Evolutionary conservation across 2,113 vertebrate species (phyloP).

Genomic region (Sprattus sprattus): DNA sequence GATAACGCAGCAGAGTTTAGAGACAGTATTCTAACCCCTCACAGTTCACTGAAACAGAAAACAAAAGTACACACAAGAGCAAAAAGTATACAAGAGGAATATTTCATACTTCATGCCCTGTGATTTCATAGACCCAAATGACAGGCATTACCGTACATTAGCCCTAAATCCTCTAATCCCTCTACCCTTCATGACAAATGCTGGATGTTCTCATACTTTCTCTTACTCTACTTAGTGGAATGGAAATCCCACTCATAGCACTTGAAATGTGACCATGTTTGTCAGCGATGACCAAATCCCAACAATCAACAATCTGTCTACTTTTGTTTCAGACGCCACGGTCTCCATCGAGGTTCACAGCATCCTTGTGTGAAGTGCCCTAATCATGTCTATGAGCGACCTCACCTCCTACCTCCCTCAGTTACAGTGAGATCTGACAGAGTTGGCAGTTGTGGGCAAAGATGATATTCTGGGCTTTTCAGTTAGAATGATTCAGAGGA

Average conservation of each 20-base stretch:
- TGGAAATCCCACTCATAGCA: neutral
- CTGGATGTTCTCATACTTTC: neutral
- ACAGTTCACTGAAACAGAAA: neutral
- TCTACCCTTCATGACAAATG: neutral
- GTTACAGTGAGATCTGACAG: neutral
- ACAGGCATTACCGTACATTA: neutral
- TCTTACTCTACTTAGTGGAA: neutral
- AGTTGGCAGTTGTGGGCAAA: neutral
- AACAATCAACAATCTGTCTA: neutral
- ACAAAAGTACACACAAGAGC: neutral
- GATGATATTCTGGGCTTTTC: neutral
- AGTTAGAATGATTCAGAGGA: neutral
- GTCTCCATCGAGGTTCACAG: neutral
- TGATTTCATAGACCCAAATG: neutral
- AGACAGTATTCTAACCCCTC: neutral
- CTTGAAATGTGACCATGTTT: neutral
- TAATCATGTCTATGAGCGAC: neutral
- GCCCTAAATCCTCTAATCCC: neutral
- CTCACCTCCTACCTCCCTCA: neutral
- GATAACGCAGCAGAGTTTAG: neutral
- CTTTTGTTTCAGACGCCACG: neutral
- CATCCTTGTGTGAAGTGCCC: neutral
- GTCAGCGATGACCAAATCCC: neutral
- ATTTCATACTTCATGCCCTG: neutral
- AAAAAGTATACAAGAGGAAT: neutral